Evolutionary conservation across 2,113 vertebrate genomes (phyloP).

Genomic region (Ictalurus furcatus): DNA sequence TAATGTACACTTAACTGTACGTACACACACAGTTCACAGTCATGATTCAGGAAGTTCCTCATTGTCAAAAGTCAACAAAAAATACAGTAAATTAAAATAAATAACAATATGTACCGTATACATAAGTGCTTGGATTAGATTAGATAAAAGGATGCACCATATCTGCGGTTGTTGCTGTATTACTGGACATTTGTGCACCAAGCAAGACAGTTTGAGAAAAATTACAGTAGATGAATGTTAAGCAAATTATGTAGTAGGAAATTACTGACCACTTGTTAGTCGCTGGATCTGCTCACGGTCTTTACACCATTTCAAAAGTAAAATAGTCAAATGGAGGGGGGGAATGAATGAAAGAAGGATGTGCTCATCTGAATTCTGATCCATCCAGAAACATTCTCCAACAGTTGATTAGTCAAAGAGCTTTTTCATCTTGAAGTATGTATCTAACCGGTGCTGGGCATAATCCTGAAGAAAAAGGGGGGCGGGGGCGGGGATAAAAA

Average conservation of each 20-base stretch:
- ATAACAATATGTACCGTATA: neutral
- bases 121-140: neutral
- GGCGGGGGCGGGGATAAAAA: neutral
- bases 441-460: conserved; percentile 83
- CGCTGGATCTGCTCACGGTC: neutral
- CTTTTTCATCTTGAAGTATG: conserved; percentile 81
- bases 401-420: conserved; percentile 59
- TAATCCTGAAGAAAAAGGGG: conserved; percentile 76
- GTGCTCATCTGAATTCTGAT: neutral
- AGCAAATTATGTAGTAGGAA: neutral
- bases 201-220: no score
- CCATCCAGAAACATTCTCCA: neutral
- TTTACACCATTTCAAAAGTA: neutral
- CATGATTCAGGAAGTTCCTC: neutral
- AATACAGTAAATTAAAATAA: neutral
- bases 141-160: neutral
- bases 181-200: neutral
- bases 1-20: neutral
- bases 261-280: neutral
- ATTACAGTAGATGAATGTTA: neutral
- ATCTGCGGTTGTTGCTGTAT: neutral
- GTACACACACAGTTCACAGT: neutral
- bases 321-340: neutral
- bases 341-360: neutral
- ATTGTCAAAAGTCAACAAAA: neutral